Evolutionary conservation across 2,113 vertebrate species (phyloP).

Genomic region (Colius striatus): DNA sequence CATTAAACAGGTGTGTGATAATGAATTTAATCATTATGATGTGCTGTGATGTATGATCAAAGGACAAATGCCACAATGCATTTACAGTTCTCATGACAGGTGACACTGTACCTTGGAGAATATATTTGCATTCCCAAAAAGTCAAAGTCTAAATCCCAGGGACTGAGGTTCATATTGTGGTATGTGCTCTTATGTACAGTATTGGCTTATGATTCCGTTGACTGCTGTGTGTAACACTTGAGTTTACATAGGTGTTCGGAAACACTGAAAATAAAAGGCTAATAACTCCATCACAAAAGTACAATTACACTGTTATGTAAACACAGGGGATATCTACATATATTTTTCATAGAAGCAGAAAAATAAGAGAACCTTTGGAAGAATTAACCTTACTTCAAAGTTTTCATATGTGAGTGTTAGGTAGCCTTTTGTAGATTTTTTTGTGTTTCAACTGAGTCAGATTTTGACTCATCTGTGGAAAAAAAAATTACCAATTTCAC

Average conservation of each 20-base stretch:
- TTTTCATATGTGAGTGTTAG: neutral
- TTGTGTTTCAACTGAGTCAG: neutral
- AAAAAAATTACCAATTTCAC: neutral
- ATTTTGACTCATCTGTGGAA: neutral
- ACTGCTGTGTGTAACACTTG: neutral
- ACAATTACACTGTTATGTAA: neutral
- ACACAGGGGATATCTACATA: neutral
- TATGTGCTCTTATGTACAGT: accelerated
- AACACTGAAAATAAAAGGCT: neutral
- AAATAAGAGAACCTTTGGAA: neutral
- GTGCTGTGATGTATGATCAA: neutral
- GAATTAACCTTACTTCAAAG: neutral
- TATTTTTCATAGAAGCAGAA: neutral
- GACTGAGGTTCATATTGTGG: accelerated
- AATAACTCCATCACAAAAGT: neutral
- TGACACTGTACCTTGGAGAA: neutral
- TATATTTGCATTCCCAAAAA: neutral
- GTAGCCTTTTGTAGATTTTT: neutral
- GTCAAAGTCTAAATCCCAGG: neutral
- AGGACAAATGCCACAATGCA: neutral
- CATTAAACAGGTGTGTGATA: neutral
- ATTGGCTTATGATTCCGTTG: neutral
- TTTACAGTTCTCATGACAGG: neutral
- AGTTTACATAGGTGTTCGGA: neutral
- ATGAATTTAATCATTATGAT: neutral